phyloP scores from a whole-genome alignment of 2,113 vertebrate genomes.

The Hemicordylus capensis region DNA sequence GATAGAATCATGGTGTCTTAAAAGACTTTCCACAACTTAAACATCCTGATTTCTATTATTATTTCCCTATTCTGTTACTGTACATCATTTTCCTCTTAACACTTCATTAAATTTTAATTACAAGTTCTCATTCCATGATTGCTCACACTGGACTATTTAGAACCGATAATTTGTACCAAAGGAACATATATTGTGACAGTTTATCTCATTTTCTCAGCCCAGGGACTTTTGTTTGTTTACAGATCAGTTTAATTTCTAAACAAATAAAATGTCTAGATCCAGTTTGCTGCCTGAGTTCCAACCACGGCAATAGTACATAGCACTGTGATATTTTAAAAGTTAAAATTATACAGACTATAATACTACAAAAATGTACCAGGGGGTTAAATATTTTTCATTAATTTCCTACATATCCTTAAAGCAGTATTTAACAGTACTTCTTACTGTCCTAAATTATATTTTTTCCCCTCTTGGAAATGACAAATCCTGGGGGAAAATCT shows the following conservation, averaged over 20 bases:
- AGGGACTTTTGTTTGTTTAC: background rate
- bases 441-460: background rate
- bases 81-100: background rate
- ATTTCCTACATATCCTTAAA: background rate
- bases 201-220: background rate
- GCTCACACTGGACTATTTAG: background rate
- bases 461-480: background rate
- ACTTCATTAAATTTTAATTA: background rate
- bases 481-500: background rate
- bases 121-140: background rate
- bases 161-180: background rate
- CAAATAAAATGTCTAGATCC: background rate
- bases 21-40: no score
- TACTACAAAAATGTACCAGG: background rate
- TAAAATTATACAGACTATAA: background rate
- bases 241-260: background rate
- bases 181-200: background rate
- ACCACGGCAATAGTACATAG: background rate
- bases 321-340: background rate
- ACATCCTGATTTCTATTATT: no score
- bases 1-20: no score
- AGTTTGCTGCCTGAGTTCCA: background rate
- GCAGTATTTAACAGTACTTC: background rate
- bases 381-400: background rate
- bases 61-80: no score